These are phyloP conservation scores for Phylloscopus collybita DNA, from an alignment of 2,797 vertebrate genomes.

Conservation along the genomic window DNA sequence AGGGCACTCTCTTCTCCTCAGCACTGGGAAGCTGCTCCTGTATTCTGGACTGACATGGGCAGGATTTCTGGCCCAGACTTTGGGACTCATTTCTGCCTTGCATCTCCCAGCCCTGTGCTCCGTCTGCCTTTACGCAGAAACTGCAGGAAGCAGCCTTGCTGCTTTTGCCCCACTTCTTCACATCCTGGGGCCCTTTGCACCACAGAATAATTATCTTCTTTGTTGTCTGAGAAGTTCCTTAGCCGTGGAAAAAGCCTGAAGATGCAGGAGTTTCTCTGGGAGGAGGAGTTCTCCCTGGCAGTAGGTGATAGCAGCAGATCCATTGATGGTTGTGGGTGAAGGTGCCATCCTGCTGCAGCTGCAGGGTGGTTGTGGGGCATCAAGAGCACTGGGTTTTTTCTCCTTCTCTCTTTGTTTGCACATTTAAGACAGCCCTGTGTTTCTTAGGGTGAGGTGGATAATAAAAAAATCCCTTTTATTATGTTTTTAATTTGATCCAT, in stretches of 20 bases:
- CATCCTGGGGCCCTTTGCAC: background rate
- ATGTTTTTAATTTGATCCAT: background rate
- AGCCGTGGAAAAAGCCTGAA: background rate
- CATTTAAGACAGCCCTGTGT: background rate
- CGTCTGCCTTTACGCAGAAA: background rate
- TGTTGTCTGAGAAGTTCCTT: background rate
- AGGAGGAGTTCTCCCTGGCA: background rate
- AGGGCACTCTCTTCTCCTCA: background rate
- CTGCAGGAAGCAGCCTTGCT: background rate
- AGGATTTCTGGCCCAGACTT: background rate
- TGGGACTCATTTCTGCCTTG: background rate
- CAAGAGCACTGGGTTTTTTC: background rate
- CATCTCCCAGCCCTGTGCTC: background rate
- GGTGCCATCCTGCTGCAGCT: background rate
- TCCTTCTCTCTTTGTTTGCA: background rate
- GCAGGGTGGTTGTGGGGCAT: background rate
- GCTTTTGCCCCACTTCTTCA: background rate
- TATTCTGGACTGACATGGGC: background rate
- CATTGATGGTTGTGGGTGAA: background rate
- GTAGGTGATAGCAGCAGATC: background rate
- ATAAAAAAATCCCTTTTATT: background rate
- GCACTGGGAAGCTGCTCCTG: background rate
- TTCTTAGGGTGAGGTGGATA: background rate
- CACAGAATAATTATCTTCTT: background rate
- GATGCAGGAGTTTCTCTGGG: background rate